Evolutionary conservation across 2,113 vertebrate species (phyloP).

Genomic region (Boulengeromyrus knoepffleri): DNA sequence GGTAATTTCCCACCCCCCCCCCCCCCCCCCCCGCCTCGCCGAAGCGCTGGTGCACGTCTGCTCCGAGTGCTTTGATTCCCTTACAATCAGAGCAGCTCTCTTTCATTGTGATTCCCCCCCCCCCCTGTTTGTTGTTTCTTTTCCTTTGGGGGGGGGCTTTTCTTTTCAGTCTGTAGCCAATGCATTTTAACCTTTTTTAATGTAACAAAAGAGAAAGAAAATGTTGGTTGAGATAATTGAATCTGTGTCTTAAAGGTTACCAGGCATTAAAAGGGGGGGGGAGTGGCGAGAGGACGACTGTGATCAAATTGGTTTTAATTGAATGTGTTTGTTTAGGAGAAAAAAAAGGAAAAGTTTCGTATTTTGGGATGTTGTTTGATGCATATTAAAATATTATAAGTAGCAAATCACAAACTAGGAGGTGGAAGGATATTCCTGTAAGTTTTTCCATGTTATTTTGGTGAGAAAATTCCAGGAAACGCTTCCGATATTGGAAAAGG

Average conservation of each 20-base stretch:
- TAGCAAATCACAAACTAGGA: not conserved
- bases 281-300: not conserved
- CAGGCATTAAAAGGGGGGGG: not conserved
- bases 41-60: conserved; percentile 67
- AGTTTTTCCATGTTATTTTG: not conserved
- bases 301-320: conserved; percentile 5
- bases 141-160: conserved; percentile 47
- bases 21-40: conserved; percentile 43
- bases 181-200: conserved; percentile 21
- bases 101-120: conserved; percentile 52
- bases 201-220: conserved; percentile 17
- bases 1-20: no score
- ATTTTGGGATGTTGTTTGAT: not conserved
- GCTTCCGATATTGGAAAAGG: not conserved
- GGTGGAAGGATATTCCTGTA: not conserved
- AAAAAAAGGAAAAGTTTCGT: not conserved
- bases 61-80: conserved; percentile 70
- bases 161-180: conserved; percentile 13
- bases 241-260: conserved; percentile 16
- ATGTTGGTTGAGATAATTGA: conserved; percentile 18
- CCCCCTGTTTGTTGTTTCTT: conserved; percentile 51
- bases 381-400: not conserved
- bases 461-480: not conserved
- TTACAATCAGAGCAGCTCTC: conserved; percentile 55
- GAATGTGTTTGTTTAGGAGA: not conserved